phyloP scores from a whole-genome alignment of 2,888 invertebrate genomes.

The Ennomos erosarius region DNA sequence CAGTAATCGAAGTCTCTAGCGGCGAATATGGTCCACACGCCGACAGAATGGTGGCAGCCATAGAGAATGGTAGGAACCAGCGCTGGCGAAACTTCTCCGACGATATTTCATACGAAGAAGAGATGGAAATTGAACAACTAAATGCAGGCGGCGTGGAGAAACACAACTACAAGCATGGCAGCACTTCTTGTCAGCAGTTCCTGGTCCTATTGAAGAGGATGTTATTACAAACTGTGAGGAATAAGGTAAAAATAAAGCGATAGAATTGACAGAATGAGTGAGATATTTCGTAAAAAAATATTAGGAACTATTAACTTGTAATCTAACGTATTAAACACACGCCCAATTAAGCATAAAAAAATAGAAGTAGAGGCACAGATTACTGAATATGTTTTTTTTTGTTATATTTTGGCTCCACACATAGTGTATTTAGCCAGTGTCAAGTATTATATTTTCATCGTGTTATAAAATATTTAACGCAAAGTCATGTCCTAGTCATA shows the following conservation, averaged over 20 bases:
- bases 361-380: too few relatives aligned
- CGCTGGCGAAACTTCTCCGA: slow-evolving; percentile 77
- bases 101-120: slow-evolving; percentile 53
- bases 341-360: too few relatives aligned
- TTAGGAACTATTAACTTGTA: too few relatives aligned
- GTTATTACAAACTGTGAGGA: slow-evolving; percentile 90
- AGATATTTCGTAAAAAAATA: too few relatives aligned
- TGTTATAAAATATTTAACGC: too few relatives aligned
- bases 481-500: too few relatives aligned
- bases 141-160: slow-evolving; percentile 75
- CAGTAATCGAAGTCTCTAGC: slow-evolving; percentile 92
- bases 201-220: slow-evolving; percentile 87
- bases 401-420: too few relatives aligned
- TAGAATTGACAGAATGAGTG: too few relatives aligned
- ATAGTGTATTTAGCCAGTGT: too few relatives aligned
- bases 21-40: slow-evolving; percentile 91
- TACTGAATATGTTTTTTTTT: too few relatives aligned
- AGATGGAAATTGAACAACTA: slow-evolving; percentile 72
- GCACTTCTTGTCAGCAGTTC: slow-evolving; percentile 88
- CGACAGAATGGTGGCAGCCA: slow-evolving; percentile 88
- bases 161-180: slow-evolving; percentile 82
- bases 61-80: slow-evolving; percentile 87
- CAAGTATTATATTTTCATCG: too few relatives aligned
- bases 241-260: slow-evolving; percentile 85
- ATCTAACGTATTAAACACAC: too few relatives aligned